Evolutionary conservation across 1,140 invertebrate species (phyloP).

Genomic region (Aphis craccivora): DNA sequence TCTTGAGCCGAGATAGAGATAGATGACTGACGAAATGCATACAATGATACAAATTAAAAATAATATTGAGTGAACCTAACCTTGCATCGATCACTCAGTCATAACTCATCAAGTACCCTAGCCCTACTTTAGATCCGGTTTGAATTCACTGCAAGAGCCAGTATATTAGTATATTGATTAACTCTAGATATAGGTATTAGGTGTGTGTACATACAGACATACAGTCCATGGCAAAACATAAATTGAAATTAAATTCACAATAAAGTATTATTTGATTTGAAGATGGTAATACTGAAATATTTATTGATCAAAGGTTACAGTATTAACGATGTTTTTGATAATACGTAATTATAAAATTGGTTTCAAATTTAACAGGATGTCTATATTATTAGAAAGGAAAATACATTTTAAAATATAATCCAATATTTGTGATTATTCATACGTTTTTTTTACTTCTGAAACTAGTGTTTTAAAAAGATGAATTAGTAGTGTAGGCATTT

Average conservation of each 20-base stretch:
- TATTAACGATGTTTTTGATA: background rate
- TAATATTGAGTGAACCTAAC: too few relatives aligned
- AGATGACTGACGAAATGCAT: too few relatives aligned
- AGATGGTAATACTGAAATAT: background rate
- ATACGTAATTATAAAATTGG: background rate
- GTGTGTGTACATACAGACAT: background rate
- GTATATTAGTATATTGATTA: background rate
- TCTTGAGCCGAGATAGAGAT: too few relatives aligned
- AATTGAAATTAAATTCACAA: background rate
- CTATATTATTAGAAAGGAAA: background rate
- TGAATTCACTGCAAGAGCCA: too few relatives aligned
- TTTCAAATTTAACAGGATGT: background rate
- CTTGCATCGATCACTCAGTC: too few relatives aligned
- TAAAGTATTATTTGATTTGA: background rate
- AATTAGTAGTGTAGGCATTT: background rate
- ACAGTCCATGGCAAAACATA: background rate
- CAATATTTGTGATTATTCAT: background rate
- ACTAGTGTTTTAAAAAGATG: background rate
- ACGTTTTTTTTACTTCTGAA: background rate
- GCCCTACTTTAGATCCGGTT: too few relatives aligned
- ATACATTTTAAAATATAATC: background rate
- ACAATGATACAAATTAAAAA: too few relatives aligned
- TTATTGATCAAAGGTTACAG: background rate
- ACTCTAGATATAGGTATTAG: background rate
- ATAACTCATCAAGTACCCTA: too few relatives aligned